Base-by-base conservation (phyloP, 2,888 invertebrate genomes). In the Petrolisthes cinctipes region DNA sequence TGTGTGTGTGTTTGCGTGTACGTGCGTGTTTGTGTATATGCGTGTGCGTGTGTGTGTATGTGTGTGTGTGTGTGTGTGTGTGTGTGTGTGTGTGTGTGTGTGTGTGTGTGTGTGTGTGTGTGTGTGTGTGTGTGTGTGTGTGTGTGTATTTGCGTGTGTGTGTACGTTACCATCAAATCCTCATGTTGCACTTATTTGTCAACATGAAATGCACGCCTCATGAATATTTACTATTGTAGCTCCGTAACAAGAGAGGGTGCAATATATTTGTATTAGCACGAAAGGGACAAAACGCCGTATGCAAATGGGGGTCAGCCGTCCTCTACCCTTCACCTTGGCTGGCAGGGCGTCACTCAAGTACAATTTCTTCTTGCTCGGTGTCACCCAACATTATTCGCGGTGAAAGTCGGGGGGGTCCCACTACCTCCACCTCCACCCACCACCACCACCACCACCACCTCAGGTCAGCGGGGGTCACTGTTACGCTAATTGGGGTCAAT, bases 401-500 rank as follows among this genome's bases (percentile, higher is more conserved):
- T 5, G 79, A 85, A 54, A 82, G 82, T 66, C 23, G 23, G 53
- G 78, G 23, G 56, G 23, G 81, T 61, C 54, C 17, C 23, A 14
- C n/a, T 17, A 9, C n/a, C n/a, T 75, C 17, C n/a, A 9, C 9
- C 17, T 17, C 17, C 17, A 17, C 9, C n/a, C n/a, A 9, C 20
- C 9, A 23, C 9, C 57, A 23, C n/a, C n/a, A 9, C 20, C 9
- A 23, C 9, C 57, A 23, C 3, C 11, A 75, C 75, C 56, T 80
- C 80, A 54, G 83, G 76, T 54, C 76, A 75, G 23, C 17, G 17
- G 61, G 66, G 76, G 83, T 83, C 83, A 83, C 66, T 56, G 51
- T 51, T 76, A 5, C 61, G 61, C 83, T 83, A 83, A 83, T 83
- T 83, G 83, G 83, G 83, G 83, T 83, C 83, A 83, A 37, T 61